A percentile compares a stretch with the other conserved stretches of the same genome.
Evolutionary conservation across 2,113 vertebrate genomes (phyloP).

Genomic region (Crotalus helleri): DNA sequence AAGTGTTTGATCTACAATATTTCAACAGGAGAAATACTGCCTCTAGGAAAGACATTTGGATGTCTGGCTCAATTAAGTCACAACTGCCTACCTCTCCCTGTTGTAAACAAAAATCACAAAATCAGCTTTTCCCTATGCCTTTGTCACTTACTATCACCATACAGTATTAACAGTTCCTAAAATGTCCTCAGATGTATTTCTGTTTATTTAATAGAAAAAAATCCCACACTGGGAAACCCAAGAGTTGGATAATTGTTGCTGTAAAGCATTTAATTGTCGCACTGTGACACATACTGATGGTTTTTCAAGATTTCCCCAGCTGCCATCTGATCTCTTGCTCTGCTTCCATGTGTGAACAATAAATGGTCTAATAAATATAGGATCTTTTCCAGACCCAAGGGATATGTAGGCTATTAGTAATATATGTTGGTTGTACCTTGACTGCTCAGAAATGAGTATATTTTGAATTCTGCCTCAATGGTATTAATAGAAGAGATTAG

Average conservation of each 20-base stretch:
- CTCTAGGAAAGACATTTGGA: neutral
- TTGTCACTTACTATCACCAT: neutral
- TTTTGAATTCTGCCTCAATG: conserved; percentile 56
- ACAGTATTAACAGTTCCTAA: neutral
- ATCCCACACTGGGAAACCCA: neutral
- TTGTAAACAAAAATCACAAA: neutral
- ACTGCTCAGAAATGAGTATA: conserved; percentile 39
- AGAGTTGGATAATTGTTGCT: conserved; percentile 31
- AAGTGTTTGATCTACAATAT: neutral
- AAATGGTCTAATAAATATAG: conserved; percentile 60
- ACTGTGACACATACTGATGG: neutral
- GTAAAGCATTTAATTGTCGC: conserved; percentile 29
- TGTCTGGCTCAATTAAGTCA: neutral
- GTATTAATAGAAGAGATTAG: conserved; percentile 51
- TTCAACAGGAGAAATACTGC: neutral
- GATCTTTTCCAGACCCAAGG: conserved; percentile 51
- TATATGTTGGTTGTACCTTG: conserved; percentile 43
- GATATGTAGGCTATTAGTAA: conserved; percentile 24
- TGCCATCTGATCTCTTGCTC: conserved; percentile 45
- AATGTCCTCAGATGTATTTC: neutral
- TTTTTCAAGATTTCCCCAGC: neutral
- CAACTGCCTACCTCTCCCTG: neutral
- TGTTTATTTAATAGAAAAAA: neutral
- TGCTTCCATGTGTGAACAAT: conserved; percentile 43
- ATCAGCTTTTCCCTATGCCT: neutral